Evolutionary conservation across 2,113 vertebrate genomes (phyloP).

Genomic region (Callopanchax toddi): DNA sequence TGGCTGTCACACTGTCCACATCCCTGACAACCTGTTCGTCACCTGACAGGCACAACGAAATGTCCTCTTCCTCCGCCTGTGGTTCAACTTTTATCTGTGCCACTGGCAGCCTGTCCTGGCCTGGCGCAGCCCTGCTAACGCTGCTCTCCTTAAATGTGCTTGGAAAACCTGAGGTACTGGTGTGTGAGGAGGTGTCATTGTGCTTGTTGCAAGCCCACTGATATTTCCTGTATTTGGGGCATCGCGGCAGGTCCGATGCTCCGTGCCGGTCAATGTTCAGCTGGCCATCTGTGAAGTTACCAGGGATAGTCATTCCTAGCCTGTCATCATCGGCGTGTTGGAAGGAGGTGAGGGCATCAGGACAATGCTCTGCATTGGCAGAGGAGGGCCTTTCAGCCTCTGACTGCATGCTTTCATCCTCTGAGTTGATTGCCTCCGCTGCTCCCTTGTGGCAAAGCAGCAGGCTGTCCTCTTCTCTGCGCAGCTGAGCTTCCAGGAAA

Average conservation of each 20-base stretch:
- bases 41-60: slow-evolving; percentile 91
- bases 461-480: slow-evolving; percentile 90
- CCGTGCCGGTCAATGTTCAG: slow-evolving; percentile 87
- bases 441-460: slow-evolving; percentile 88
- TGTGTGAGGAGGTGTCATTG: slow-evolving; percentile 93
- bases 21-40: slow-evolving; percentile 88
- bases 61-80: slow-evolving; percentile 86
- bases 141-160: slow-evolving; percentile 90
- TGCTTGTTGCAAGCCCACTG: slow-evolving; percentile 98
- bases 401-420: slow-evolving; percentile 89
- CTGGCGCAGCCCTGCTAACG: slow-evolving; percentile 67
- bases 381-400: slow-evolving; percentile 83
- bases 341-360: slow-evolving; percentile 81
- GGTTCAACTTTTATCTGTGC: slow-evolving; percentile 94
- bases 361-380: slow-evolving; percentile 80
- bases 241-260: slow-evolving; percentile 85
- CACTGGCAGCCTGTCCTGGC: slow-evolving; percentile 81
- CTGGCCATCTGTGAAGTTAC: slow-evolving; percentile 77
- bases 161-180: slow-evolving; percentile 99
- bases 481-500: slow-evolving; percentile 96
- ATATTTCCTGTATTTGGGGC: slow-evolving; percentile 98
- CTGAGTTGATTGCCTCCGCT: slow-evolving; percentile 80
- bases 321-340: slow-evolving; percentile 83
- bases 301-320: slow-evolving; percentile 76
- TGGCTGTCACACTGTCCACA: slow-evolving; percentile 85